Conservation (phyloP, 2,888 invertebrate genomes). For the Oligia fasciuncula region DNA sequence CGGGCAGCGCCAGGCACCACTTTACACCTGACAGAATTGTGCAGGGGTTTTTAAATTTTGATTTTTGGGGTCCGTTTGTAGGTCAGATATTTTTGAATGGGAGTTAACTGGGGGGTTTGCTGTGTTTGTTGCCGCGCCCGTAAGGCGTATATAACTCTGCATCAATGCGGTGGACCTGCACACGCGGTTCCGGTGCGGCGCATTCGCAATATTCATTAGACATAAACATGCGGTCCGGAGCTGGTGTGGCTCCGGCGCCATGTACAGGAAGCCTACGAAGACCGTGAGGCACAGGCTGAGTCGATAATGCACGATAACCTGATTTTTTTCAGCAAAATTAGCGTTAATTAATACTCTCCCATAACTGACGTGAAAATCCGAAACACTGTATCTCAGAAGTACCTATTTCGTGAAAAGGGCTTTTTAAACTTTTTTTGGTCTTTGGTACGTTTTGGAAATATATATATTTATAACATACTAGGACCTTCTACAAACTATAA, state of each 20-base stretch:
- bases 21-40: constrained; percentile 55
- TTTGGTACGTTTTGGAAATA: too few species aligned
- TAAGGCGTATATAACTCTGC: too few species aligned
- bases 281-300: background rate
- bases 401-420: too few species aligned
- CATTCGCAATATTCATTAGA: background rate
- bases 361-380: too few species aligned
- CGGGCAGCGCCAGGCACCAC: constrained; percentile 70
- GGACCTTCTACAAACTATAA: too few species aligned
- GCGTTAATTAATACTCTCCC: background rate
- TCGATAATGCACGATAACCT: background rate
- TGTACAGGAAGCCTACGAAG: background rate
- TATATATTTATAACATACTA: too few species aligned
- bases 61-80: constrained; percentile 29
- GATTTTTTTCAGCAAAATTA: background rate
- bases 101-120: background rate
- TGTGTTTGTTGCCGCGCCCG: background rate
- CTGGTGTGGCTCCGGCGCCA: background rate
- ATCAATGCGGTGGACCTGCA: too few species aligned
- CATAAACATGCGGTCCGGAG: background rate
- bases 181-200: background rate
- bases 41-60: constrained; percentile 37
- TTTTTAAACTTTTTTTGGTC: too few species aligned
- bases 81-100: constrained; percentile 41
- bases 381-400: too few species aligned